Conservation (phyloP, 2,888 invertebrate species). For the Cordilura impudica region DNA sequence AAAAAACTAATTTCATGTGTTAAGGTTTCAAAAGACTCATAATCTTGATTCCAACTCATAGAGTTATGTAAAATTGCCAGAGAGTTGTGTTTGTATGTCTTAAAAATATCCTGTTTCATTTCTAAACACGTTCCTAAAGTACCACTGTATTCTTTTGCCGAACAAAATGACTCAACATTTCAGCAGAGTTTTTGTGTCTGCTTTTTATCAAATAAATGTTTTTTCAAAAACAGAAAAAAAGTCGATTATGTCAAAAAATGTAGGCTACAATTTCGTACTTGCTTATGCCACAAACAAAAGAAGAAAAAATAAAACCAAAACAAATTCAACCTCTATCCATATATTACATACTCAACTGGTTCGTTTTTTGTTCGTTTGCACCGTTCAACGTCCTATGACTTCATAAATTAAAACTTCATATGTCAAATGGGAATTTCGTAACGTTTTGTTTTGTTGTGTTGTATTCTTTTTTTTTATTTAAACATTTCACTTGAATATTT, state of each 20-base stretch:
- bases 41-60: too few relatives aligned
- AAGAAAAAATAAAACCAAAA: conserved; percentile 1
- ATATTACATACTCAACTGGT: conserved; percentile 43
- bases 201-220: background rate
- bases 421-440: conserved; percentile 59
- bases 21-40: too few relatives aligned
- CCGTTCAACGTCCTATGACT: conserved; percentile 35
- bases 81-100: too few relatives aligned
- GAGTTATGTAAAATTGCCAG: too few relatives aligned
- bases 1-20: too few relatives aligned
- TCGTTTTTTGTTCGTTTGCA: background rate
- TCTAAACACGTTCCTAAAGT: too few relatives aligned
- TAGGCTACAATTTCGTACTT: conserved; percentile 47
- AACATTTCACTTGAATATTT: conserved; percentile 31
- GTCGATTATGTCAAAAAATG: conserved; percentile 44
- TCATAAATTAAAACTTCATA: conserved; percentile 65
- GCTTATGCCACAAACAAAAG: conserved; percentile 8
- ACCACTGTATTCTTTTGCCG: background rate
- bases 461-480: conserved; percentile 16
- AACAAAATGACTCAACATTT: background rate
- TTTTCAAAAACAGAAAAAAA: conserved; percentile 11
- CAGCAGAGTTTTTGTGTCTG: background rate
- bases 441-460: background rate
- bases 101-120: too few relatives aligned
- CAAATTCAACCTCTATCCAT: conserved; percentile 23